Evolutionary conservation across 2,888 invertebrate genomes (phyloP), one percentile per base, ranked within the genome.

Genomic region (Plagodis pulveraria): DNA sequence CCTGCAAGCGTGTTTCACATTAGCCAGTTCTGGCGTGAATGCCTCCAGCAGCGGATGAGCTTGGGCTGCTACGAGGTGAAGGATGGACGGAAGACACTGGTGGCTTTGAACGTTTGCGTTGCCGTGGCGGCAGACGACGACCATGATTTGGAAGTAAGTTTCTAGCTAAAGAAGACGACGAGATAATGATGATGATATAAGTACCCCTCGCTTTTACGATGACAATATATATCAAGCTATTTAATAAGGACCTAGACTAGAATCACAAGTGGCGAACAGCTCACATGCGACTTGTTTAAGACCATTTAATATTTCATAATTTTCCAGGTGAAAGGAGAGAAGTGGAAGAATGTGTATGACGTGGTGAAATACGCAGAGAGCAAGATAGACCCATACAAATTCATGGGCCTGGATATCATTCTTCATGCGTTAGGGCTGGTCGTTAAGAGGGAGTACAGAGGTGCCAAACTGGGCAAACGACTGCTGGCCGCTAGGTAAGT

Each of bases 401-500:
- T 76, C 41, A 57, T 87, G 22, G 81, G 75, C 0, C 8, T 78
- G 33, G 82, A 87, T 10, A 71, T 63, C 12, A 5, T 83, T 0
- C 69, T 90, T 5, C 70, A 76, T 33, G 89, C 83, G 0, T 58
- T 81, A 6, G 91, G 91, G 0, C 67, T 91, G n/a, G 74, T 83
- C 0, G 89, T 91, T 0, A 58, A 42, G 4, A 72, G 74, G n/a
- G 83, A 88, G 1, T 84, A 76, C 52, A 71, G 91, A 38, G 90
- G 90, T 0, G 64, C 71, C 0, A 78, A 62, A 11, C 76, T 91
- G 2, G 89, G 88, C 0, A 72, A 79, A 6, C 78, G 72, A 42
- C 58, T 91, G 40, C 67, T 91, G 10, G 73, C 70, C 6, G 89
- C 90, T 0, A 84, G 90, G 90, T 89, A 62, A 62, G 57, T 22